Conservation (phyloP, 2,888 invertebrate genomes). For the Orchesella flavescens region DNA sequence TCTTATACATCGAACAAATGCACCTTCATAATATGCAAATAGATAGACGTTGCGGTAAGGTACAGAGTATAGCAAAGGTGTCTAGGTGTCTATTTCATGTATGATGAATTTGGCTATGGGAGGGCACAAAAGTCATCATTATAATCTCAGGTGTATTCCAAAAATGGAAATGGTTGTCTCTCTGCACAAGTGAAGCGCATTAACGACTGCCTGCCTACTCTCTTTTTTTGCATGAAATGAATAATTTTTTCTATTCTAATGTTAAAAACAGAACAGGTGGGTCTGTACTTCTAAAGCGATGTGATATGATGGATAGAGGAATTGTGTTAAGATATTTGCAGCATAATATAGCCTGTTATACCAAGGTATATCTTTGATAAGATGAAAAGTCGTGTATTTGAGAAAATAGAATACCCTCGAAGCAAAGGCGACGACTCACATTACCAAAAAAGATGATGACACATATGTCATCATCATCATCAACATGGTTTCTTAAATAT, state of each 20-base stretch:
- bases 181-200: conserved; percentile 21
- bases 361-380: background rate
- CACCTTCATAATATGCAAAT: too few species aligned
- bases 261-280: conserved; percentile 7
- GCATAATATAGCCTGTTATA: background rate
- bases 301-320: conserved; percentile 4
- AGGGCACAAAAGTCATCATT: conserved; percentile 32
- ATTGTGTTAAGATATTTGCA: background rate
- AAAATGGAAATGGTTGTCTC: conserved; percentile 53
- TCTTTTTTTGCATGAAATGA: conserved; percentile 5
- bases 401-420: background rate
- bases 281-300: background rate
- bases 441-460: conserved; percentile 53
- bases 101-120: conserved; percentile 21
- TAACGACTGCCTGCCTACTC: conserved; percentile 42
- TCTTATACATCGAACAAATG: too few species aligned
- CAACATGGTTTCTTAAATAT: conserved; percentile 22
- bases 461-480: conserved; percentile 45
- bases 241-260: background rate
- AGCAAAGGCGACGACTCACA: background rate
- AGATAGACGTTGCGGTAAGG: too few species aligned
- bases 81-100: background rate
- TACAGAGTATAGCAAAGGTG: too few species aligned
- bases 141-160: conserved; percentile 23
- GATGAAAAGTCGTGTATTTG: background rate